Evolutionary conservation across 2,888 invertebrate species (phyloP), one percentile per base, ranked within the genome.

Genomic region (Xylophagus ater): DNA sequence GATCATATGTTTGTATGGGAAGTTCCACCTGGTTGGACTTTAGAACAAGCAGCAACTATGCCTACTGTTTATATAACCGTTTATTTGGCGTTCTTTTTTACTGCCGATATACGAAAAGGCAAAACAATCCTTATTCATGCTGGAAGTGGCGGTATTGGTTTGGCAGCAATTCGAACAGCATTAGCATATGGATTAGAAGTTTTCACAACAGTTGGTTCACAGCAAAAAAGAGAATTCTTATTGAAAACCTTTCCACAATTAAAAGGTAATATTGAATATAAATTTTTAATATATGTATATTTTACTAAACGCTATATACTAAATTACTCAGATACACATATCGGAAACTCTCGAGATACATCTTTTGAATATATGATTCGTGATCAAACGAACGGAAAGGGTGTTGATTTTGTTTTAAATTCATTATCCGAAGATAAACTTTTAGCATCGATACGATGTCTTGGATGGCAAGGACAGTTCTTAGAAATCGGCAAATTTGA

Each of bases 391-490:
- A 71, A 80, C 6, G 93, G 94, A 9, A 71, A 71, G 49, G 93
- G 94, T 24, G 94, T 97, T 0, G 87, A 97, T 55, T 66, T 93
- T 37, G 84, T 96, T 10, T 66, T 90, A 6, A 97, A 97, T 61
- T 93, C 92, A 0, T 65, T 97, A 29, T 78, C 93, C 1, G 93
- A 89, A 54, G 93, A 96, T 31, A 94, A 94, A 61, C 70, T 94
- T 1, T 72, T 75, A 53, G 83, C 78, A 0, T 78, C 78, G 0
- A 59, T 77, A 0, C 65, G 76, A 3, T 80, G 79, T 48, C 58
- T 80, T 8, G 73, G 69, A 1, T 49, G 49, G 3, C 66, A 69
- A 1, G 79, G 88, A 8, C 68, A 78, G 41, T 89, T 89, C 61
- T 59, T 88, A 34, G 88, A 89, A 66, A 88, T 90, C 44, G 88